Base-by-base conservation (phyloP, 2,888 invertebrate genomes). In the Torymus tubicola region DNA sequence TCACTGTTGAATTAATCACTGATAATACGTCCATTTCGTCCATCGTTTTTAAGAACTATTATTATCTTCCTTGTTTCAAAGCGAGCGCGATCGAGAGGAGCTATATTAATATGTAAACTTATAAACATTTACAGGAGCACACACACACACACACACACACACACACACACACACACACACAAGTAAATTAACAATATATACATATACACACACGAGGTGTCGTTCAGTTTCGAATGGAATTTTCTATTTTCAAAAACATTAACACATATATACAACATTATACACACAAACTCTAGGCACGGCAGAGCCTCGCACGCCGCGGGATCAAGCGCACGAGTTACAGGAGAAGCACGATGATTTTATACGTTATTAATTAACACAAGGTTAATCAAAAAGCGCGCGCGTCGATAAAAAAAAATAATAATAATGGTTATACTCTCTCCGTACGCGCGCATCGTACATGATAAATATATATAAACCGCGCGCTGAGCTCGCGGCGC, bases 11-110 rank as follows among this genome's bases (percentile, higher is more conserved):
- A 31, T 31, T 80, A 75, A 71, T 80, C 82, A 80, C 80, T 78
- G 82, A 63, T 68, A 63, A 82, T 78, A 82, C 82, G 82, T 82
- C 82, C 80, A 82, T 78, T 80, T 80, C 74, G 82, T 82, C 82
- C 82, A 82, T 80, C 73, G 72, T 82, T 82, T 77, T 70, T 77
- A 81, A 80, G 64, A 65, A 72, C 3, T 31, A 31, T 69, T 80
- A 71, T 77, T 76, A 76, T 79, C 60, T 79, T 73, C 55, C 55
- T 82, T 74, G 13, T 70, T 77, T 82, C 18, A 57, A 63, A 72
- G 12, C 31, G 58, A n/a, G n/a, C 50, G 74, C 53, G 24, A 70
- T 69, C 61, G 69, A 64, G 18, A 69, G 53, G 14, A 63, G 61
- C 50, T 73, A 69, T 77, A 72, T 31, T 31, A 31, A 31, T 31